Conservation (phyloP, 2,113 vertebrate genomes). For the Grus americana region DNA sequence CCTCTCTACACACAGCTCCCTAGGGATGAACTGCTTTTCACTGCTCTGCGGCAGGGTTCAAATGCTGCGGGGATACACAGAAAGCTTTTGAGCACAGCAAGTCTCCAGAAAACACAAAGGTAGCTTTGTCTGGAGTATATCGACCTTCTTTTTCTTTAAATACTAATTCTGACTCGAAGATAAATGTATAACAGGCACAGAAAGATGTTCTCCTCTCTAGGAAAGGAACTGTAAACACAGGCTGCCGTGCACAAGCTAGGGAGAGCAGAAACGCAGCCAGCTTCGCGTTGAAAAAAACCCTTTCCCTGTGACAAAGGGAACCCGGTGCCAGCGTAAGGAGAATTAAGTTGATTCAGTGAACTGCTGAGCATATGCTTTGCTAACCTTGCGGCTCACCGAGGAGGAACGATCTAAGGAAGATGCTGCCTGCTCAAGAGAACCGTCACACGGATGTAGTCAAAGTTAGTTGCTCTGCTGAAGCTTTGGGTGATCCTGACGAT, state of each 20-base stretch:
- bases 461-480: neutral
- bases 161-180: neutral
- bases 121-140: neutral
- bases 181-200: fast-evolving
- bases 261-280: neutral
- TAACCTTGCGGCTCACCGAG: neutral
- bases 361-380: neutral
- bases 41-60: neutral
- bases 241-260: neutral
- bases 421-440: neutral
- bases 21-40: neutral
- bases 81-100: neutral
- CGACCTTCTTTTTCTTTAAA: neutral
- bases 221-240: neutral
- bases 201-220: neutral
- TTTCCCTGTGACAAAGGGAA: neutral
- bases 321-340: neutral
- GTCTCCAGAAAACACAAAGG: neutral
- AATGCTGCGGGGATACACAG: neutral
- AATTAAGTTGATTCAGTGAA: neutral
- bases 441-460: neutral
- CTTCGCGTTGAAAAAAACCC: neutral
- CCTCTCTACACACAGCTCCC: neutral
- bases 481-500: neutral
- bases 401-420: neutral